phyloP scores from a whole-genome alignment of 2,113 vertebrate species.

The Cettia cetti region DNA sequence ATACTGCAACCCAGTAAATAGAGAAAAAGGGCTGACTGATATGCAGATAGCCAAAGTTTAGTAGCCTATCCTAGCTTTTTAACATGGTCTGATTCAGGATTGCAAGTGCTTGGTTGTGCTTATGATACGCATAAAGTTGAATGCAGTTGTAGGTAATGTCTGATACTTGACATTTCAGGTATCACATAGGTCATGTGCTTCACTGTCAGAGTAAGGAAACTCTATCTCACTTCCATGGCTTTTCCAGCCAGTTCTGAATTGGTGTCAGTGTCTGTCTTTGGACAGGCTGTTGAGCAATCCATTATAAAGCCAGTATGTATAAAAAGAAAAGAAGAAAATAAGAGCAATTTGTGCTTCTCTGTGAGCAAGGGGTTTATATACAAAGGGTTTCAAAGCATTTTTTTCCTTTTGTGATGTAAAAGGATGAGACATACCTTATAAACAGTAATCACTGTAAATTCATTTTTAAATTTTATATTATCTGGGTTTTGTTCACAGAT shows the following conservation, averaged over 20 bases:
- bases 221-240: background rate
- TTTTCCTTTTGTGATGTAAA: background rate
- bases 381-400: too few relatives aligned
- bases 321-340: background rate
- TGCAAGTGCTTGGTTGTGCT: background rate
- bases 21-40: background rate
- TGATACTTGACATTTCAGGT: background rate
- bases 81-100: background rate
- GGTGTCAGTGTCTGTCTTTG: background rate
- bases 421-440: background rate
- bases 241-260: background rate
- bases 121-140: background rate
- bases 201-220: background rate
- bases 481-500: slow-evolving; percentile 76
- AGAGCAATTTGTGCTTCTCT: background rate
- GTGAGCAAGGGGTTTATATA: background rate
- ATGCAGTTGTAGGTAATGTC: background rate
- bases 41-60: background rate
- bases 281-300: background rate
- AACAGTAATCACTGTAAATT: background rate
- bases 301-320: background rate
- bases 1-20: background rate
- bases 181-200: background rate
- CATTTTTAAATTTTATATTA: background rate
- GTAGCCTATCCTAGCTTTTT: background rate